Percentiles rank a stretch among this genome's conserved stretches.
phyloP scores from a whole-genome alignment of 2,113 vertebrate genomes.

The Thinocorus orbignyianus region DNA sequence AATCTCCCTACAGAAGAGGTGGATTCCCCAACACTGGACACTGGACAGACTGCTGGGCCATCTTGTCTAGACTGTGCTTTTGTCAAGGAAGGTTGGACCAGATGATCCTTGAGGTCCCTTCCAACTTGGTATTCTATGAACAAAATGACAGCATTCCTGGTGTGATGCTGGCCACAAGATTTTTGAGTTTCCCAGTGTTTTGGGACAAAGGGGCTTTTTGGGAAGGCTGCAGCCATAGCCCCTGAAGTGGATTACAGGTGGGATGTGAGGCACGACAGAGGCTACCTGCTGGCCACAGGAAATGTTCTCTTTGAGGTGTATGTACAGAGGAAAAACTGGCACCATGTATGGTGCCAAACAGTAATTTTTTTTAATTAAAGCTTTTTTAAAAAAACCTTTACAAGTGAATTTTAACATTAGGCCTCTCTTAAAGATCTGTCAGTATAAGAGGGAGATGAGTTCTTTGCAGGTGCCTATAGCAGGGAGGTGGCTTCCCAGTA shows the following conservation, averaged over 20 bases:
- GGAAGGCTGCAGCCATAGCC: rapidly evolving
- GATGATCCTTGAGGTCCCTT: neutral
- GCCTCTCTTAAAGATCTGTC: neutral
- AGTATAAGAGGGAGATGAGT: neutral
- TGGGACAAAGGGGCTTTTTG: rapidly evolving
- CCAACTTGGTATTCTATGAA: neutral
- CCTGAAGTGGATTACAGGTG: neutral
- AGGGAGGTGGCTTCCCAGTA: neutral
- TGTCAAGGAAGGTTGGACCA: neutral
- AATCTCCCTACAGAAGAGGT: neutral
- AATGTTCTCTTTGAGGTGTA: neutral
- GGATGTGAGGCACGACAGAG: too few species aligned
- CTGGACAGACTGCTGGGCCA: neutral
- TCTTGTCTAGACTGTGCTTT: neutral
- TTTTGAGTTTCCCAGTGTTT: neutral
- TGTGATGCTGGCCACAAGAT: neutral
- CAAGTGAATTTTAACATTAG: neutral
- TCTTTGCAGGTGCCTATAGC: neutral
- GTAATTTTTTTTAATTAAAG: neutral
- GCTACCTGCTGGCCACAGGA: neutral
- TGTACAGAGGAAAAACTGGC: neutral
- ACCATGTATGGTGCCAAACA: rapidly evolving
- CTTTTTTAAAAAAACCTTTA: neutral
- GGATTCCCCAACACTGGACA: neutral
- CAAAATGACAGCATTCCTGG: neutral